Evolutionary conservation across 2,113 vertebrate species (phyloP), one percentile per base, ranked within the genome.

Genomic region (Callithrix jacchus): DNA sequence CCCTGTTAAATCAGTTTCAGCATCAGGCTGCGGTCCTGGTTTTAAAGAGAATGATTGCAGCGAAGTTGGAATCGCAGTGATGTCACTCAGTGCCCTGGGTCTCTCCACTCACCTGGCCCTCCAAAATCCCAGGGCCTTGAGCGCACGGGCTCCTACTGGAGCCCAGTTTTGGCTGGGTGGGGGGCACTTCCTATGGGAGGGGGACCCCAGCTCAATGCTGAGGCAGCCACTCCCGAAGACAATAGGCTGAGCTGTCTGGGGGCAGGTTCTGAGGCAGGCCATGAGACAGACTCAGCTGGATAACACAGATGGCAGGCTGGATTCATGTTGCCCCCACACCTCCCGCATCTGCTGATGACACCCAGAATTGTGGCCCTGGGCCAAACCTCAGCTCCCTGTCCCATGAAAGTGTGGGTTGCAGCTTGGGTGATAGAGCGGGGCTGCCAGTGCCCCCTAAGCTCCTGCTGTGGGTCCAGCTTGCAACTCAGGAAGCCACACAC

Each of bases 101-200:
- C 86, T 94, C 68, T 8, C n/a, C 27, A 11, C 23, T 80, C 54
- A 30, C 37, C 64, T 14, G 42, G 47, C 23, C 58, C 23, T 58
- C 68, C 3, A 0, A 0, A n/a, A 16, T 10, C 58, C 45, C 25
- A 27, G 54, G 42, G 30, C 70, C 21, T 23, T 9, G n/a, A 68
- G 5, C n/a, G n/a, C 27, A 21, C 7, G 32, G 73, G 13, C 17
- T 45, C 30, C 40, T 71, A 25, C 9, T 79, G 20, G 71, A 71
- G 45, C 68, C 74, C 40, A 1, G 18, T 52, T 95, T 25, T 77
- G 21, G 14, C 73, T 66, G 5, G 70, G 35, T 52, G 52, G 11
- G 40, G n/a, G 35, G 1, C 40, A 80, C n/a, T 90, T 87, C 25
- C 27, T 80, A 23, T 82, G 40, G 37, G 49, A 77, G 54, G 11